Evolutionary conservation across 2,113 vertebrate species (phyloP).

Genomic region (Chaetops frenatus): DNA sequence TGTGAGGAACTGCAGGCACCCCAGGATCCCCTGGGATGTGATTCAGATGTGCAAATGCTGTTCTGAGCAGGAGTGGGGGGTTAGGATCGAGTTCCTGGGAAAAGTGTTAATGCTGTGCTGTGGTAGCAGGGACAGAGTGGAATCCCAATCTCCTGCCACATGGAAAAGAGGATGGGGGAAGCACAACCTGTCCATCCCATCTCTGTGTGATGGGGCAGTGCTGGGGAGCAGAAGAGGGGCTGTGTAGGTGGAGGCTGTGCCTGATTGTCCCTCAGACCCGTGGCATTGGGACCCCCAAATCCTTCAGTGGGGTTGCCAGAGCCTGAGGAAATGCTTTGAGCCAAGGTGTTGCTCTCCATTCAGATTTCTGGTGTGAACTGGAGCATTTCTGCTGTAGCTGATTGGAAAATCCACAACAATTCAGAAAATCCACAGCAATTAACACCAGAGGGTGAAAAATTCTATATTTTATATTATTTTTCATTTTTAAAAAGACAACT

Average conservation of each 20-base stretch:
- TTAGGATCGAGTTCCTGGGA: background rate
- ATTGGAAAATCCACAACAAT: background rate
- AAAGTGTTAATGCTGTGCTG: background rate
- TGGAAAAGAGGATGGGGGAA: background rate
- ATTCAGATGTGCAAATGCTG: background rate
- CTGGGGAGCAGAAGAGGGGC: background rate
- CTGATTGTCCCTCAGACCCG: fast-evolving
- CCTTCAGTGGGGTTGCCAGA: background rate
- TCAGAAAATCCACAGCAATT: background rate
- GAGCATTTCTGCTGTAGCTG: background rate
- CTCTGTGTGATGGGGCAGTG: background rate
- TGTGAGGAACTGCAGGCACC: background rate
- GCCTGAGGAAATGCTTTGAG: fast-evolving
- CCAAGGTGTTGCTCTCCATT: background rate
- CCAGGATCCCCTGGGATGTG: background rate
- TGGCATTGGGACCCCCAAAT: background rate
- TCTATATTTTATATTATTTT: background rate
- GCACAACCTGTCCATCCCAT: fast-evolving
- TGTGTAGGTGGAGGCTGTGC: too few species aligned
- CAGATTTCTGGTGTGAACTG: background rate
- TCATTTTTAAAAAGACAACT: background rate
- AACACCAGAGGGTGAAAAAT: background rate
- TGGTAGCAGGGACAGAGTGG: fast-evolving
- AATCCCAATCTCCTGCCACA: background rate
- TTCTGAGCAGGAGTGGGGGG: background rate